A percentile compares a stretch with the other conserved stretches of the same genome.
Conservation (phyloP, 2,888 invertebrate species). For the Hyalella azteca region DNA sequence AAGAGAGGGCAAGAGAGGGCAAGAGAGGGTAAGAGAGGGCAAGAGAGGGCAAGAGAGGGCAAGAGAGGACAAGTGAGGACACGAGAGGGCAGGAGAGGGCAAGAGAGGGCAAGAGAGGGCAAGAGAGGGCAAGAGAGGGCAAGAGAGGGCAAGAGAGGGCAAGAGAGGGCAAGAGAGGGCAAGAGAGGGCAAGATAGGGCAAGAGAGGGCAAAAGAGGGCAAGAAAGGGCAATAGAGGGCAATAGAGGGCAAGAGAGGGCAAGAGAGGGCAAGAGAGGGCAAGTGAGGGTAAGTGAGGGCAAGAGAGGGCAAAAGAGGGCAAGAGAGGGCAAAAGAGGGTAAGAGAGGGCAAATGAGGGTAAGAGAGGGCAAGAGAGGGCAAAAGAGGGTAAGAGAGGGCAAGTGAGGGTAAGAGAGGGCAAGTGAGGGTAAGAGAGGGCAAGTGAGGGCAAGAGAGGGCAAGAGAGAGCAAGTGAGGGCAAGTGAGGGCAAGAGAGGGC, state of each 20-base stretch:
- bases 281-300: background rate
- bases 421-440: background rate
- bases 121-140: background rate
- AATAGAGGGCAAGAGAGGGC: background rate
- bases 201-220: background rate
- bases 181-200: background rate
- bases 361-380: background rate
- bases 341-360: background rate
- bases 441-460: background rate
- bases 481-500: background rate
- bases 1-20: background rate
- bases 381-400: background rate
- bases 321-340: background rate
- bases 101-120: background rate
- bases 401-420: background rate
- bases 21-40: background rate
- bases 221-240: background rate
- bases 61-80: background rate
- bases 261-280: background rate
- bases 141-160: background rate
- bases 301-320: background rate
- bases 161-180: background rate
- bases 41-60: background rate
- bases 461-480: background rate
- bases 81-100: background rate